Evolutionary conservation across 2,888 invertebrate genomes (phyloP).

Genomic region (Rotaria sp.): DNA sequence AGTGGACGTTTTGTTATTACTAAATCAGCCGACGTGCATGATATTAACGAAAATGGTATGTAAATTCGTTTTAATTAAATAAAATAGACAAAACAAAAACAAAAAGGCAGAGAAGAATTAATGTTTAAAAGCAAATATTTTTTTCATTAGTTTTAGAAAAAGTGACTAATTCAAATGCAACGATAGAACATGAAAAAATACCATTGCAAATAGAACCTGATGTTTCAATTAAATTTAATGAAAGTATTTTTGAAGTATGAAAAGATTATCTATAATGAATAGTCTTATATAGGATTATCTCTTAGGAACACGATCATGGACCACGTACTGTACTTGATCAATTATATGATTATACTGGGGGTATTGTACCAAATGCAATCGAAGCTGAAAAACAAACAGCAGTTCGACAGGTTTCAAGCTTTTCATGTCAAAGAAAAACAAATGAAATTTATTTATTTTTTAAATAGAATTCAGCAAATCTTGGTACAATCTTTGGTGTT

Average conservation of each 20-base stretch:
- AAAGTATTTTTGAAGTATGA: conserved; percentile 16
- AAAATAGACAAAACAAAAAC: too few relatives aligned
- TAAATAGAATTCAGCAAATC: conserved; percentile 63
- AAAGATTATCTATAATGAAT: not conserved
- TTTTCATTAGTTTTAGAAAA: not conserved
- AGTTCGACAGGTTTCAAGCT: not conserved
- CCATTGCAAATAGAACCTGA: not conserved
- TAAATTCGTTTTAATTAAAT: not conserved
- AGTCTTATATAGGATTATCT: not conserved
- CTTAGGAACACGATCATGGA: not conserved
- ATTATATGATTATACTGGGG: conserved; percentile 16
- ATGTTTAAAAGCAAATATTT: not conserved
- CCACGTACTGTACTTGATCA: conserved; percentile 12
- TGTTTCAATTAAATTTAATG: not conserved
- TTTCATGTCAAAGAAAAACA: not conserved
- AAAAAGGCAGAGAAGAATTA: too few relatives aligned
- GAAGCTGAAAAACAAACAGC: conserved; percentile 9
- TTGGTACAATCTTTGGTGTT: conserved; percentile 95
- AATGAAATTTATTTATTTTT: not conserved
- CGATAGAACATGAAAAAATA: not conserved
- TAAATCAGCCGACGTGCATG: not conserved
- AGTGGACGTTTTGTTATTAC: not conserved
- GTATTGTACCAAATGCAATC: conserved; percentile 1
- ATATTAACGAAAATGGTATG: not conserved
- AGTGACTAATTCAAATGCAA: not conserved